These are phyloP conservation scores for Drosophila dunni DNA, from an alignment of 1,140 invertebrate genomes.

Conservation along the genomic window DNA sequence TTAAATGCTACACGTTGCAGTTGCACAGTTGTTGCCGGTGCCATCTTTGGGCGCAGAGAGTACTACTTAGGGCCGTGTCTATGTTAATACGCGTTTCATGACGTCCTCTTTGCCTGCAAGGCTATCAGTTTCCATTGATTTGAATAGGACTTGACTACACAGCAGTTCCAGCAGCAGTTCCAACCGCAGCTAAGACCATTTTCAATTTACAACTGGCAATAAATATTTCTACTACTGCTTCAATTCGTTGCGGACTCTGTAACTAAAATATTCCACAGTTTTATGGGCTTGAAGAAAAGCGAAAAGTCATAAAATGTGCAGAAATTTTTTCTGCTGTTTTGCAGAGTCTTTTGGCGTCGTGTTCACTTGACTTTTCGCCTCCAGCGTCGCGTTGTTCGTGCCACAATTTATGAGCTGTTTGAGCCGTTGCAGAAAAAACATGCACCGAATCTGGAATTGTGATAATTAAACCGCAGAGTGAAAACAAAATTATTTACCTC, in stretches of 20 bases:
- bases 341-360: neutral
- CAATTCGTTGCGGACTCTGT: neutral
- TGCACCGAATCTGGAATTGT: constrained; percentile 67
- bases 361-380: constrained; percentile 29
- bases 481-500: constrained; percentile 76
- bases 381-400: constrained; percentile 60
- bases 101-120: constrained; percentile 46
- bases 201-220: constrained; percentile 67
- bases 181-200: constrained; percentile 42
- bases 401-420: constrained; percentile 68
- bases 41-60: constrained; percentile 63
- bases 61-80: constrained; percentile 28
- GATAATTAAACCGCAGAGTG: constrained; percentile 75
- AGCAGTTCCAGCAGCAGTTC: constrained; percentile 14
- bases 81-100: constrained; percentile 20
- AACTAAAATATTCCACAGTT: no score
- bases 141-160: constrained; percentile 60
- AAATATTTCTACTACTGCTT: constrained; percentile 36
- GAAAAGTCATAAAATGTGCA: no score
- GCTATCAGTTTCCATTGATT: constrained; percentile 81
- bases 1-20: constrained; percentile 68
- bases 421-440: constrained; percentile 21
- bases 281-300: no score
- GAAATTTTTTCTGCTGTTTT: neutral
- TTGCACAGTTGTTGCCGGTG: constrained; percentile 39